Conservation (phyloP, 2,113 vertebrate species). For the Nymphicus hollandicus region DNA sequence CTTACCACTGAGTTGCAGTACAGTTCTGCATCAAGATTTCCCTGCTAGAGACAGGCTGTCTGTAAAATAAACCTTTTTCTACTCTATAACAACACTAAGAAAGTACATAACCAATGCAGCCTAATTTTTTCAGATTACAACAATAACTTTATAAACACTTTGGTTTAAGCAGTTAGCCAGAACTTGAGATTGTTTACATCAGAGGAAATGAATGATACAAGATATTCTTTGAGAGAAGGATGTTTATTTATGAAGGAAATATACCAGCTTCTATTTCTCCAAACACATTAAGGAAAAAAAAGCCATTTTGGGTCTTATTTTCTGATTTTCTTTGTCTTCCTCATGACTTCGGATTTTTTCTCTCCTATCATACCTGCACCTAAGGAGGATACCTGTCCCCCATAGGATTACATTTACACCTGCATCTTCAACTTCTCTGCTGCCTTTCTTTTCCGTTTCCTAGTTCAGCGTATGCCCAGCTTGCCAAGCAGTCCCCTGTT, state of each 20-base stretch:
- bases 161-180: not conserved
- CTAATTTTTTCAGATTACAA: not conserved
- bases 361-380: not conserved
- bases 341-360: not conserved
- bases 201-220: not conserved
- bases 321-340: not conserved
- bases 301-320: not conserved
- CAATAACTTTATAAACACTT: not conserved
- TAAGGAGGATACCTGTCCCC: not conserved
- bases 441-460: not conserved
- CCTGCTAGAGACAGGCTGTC: not conserved
- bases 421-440: not conserved
- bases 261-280: not conserved
- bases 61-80: not conserved
- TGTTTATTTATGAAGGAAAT: not conserved
- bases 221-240: not conserved
- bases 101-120: not conserved
- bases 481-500: not conserved
- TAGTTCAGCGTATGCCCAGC: not conserved
- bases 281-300: not conserved
- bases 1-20: not conserved
- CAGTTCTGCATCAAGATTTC: not conserved
- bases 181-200: not conserved
- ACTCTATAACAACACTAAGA: not conserved
- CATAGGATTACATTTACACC: not conserved